Evolutionary conservation across 1,140 invertebrate genomes (phyloP), one percentile per base, ranked within the genome.

Genomic region (Scaptomyza montana): DNA sequence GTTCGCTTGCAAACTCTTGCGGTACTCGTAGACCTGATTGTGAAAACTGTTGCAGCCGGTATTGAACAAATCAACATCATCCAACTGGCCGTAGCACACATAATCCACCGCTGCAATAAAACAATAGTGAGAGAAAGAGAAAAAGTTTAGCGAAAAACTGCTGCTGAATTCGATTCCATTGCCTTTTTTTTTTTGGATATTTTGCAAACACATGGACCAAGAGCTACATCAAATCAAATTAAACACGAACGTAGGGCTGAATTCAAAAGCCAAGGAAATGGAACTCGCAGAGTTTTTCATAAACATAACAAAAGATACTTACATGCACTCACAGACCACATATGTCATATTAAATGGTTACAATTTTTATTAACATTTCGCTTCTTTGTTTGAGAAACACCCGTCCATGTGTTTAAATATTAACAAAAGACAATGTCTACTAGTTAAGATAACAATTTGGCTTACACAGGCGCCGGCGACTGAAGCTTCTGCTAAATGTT

Each of bases 191-290:
- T 77, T 25, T 73, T 53, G 57, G 66, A 80, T 87, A 89, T 89
- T 89, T 90, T 81, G 59, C 55, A 78, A 79, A 89, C 89, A 90
- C 89, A 90, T 90, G 89, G 89, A 90, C 82, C 61, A 89, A 77
- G 71, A 74, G 69, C 53, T 60, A 55, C 66, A 73, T 63, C 33
- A 60, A 74, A 72, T 75, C 28, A 77, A 45, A 43, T 49, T 43
- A 12, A 43, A 49, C 19, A 49, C 46, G 5, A 51, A 36, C 39
- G 21, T 19, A 7, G 28, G 33, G 50, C 59, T 56, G 43, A 19
- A 45, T 62, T 68, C 41, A 12, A 69, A 78, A 89, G 90, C 74
- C 78, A 90, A 91, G 86, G 90, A 90, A 91, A 91, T 91, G 78
- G 77, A 91, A 91, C 90, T 81, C 74, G 84, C 84, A 89, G 79